phyloP scores from a whole-genome alignment of 2,888 invertebrate species.

The Plagodis dolabraria region DNA sequence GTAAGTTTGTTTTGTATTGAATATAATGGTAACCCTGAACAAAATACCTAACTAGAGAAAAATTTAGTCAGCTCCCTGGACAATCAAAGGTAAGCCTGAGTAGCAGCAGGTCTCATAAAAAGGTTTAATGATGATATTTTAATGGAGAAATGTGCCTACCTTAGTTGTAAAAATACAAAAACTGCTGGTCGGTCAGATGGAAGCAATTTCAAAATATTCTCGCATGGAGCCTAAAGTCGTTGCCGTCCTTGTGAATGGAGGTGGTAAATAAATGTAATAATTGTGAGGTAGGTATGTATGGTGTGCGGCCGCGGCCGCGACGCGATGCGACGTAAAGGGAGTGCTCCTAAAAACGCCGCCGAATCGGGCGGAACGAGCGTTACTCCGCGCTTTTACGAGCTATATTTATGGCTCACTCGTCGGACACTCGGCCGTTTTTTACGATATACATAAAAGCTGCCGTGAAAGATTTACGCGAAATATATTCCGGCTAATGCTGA shows the following conservation, averaged over 20 bases:
- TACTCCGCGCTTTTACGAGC: conserved; percentile 63
- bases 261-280: conserved; percentile 18
- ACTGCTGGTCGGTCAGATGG: too few relatives aligned
- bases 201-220: neutral
- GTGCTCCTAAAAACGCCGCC: neutral
- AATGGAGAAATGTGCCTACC: too few relatives aligned
- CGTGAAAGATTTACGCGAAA: conserved; percentile 82
- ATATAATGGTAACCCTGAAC: too few relatives aligned
- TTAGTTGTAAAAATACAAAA: too few relatives aligned
- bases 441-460: conserved; percentile 83
- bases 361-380: conserved; percentile 27
- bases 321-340: conserved; percentile 8
- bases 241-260: conserved; percentile 16
- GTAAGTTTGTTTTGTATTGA: too few relatives aligned
- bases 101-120: too few relatives aligned
- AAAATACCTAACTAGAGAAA: too few relatives aligned
- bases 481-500: conserved; percentile 82
- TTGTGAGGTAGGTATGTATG: conserved; percentile 5
- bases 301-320: conserved; percentile 13
- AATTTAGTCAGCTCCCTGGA: too few relatives aligned
- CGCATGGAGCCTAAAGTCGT: neutral
- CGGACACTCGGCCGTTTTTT: conserved; percentile 80
- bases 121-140: too few relatives aligned
- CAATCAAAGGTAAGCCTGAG: too few relatives aligned
- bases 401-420: conserved; percentile 75